Evolutionary conservation across 2,888 invertebrate genomes (phyloP), one percentile per base, ranked within the genome.

Genomic region (Eilema caniola): DNA sequence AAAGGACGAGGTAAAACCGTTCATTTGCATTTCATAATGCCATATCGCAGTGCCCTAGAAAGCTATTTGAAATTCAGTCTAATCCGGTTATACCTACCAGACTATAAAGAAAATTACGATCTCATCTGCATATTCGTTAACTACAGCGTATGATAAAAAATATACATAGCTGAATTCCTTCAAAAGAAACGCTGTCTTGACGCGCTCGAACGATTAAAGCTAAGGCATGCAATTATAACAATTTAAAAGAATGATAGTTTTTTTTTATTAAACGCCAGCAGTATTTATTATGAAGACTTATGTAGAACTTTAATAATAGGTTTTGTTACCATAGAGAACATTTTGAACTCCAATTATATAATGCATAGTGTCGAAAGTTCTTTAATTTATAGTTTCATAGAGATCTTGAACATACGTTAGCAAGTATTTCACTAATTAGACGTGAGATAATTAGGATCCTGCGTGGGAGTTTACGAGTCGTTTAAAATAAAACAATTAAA

Each of bases 221-320:
- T 64, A 64, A 69, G 64, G 74, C 69, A 73, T 77, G 72, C 72
- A 78, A 83, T 83, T 83, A 80, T 72, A 76, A 77, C 72, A 81
- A 81, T 83, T 78, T 76, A 78, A 78, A 84, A 73, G 76, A 81
- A 83, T 80, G 77, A 81, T 83, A 80, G 53, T 74, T 73, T 76
- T 79, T n/a, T 79, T 73, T 71, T 70, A 74, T 66, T 69, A 71
- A 77, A 78, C 66, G 66, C 64, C 71, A 71, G 66, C 62, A 74
- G 66, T 73, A 67, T 78, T 75, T 63, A 70, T 69, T 66, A 76
- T 67, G 53, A 53, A 69, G 62, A 70, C 63, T 62, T 72, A 69
- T 74, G 71, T 67, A 73, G 70, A 73, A 73, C 70, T 73, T 64
- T 73, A 25, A 73, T 70, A 37, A 65, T 61, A 71, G 67, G 62